Evolutionary conservation across 2,797 vertebrate genomes (phyloP).

Genomic region (Syngnathus rostellatus): DNA sequence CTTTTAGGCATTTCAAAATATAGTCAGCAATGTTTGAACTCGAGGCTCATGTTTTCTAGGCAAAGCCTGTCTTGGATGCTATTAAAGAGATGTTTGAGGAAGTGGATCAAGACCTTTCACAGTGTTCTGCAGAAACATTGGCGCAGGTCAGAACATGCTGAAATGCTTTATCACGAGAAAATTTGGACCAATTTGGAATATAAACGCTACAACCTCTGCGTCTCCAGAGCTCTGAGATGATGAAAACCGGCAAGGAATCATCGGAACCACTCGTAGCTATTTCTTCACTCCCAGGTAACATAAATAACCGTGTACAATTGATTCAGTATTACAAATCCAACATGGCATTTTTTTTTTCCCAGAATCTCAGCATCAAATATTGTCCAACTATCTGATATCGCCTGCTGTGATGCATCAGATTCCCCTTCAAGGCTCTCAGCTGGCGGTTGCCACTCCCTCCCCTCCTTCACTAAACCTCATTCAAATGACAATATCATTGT

Average conservation of each 20-base stretch:
- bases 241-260: no score
- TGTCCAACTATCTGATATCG: slow-evolving; percentile 16
- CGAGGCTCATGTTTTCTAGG: slow-evolving; percentile 33
- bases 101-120: slow-evolving; percentile 12
- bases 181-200: not conserved
- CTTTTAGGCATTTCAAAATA: not conserved
- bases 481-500: not conserved
- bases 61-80: slow-evolving; percentile 53
- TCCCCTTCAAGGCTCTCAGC: slow-evolving; percentile 1
- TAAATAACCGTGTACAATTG: no score
- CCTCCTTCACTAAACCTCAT: not conserved
- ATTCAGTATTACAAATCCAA: no score
- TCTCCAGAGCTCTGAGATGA: not conserved
- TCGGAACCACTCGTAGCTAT: no score
- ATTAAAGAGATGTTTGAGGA: slow-evolving; percentile 43
- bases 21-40: not conserved
- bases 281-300: no score
- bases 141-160: slow-evolving; percentile 19
- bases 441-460: not conserved
- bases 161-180: not conserved
- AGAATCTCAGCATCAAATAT: slow-evolving; percentile 31
- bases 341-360: not conserved
- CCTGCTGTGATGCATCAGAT: slow-evolving; percentile 14
- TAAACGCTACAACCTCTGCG: not conserved
- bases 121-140: slow-evolving; percentile 11